A percentile compares a stretch with the other conserved stretches of the same genome.
phyloP scores from a whole-genome alignment of 2,888 invertebrate species.

The Drosophila limbata region DNA sequence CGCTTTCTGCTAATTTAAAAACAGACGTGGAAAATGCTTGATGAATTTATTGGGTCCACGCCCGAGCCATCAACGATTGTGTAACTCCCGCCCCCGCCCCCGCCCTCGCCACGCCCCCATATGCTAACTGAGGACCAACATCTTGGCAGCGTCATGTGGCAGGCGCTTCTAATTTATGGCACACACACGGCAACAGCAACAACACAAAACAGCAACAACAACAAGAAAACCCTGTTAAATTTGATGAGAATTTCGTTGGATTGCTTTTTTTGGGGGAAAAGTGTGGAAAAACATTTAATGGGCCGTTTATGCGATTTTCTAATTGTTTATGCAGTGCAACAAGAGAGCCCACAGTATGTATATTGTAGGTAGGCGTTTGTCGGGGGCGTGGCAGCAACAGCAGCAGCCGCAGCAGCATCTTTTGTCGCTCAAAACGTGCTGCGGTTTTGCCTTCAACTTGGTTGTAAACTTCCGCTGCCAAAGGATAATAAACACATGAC shows the following conservation, averaged over 20 bases:
- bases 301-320: conserved; percentile 74
- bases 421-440: conserved; percentile 54
- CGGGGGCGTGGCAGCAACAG: conserved; percentile 50
- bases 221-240: conserved; percentile 21
- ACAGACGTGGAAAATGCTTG: conserved; percentile 40
- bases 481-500: conserved; percentile 79
- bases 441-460: conserved; percentile 53
- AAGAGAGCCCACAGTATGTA: conserved; percentile 21
- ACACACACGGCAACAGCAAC: conserved; percentile 9
- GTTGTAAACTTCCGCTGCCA: conserved; percentile 72
- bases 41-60: conserved; percentile 61
- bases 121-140: conserved; percentile 7
- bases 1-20: conserved; percentile 34
- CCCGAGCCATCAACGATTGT: conserved; percentile 20
- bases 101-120: neutral
- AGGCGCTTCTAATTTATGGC: conserved; percentile 56
- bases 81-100: neutral
- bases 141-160: conserved; percentile 58
- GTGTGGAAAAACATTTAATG: conserved; percentile 58
- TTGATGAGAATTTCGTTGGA: conserved; percentile 35
- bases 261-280: conserved; percentile 24
- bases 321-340: conserved; percentile 68
- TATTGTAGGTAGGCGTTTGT: neutral
- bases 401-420: conserved; percentile 63
- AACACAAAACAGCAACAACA: conserved; percentile 5